Evolutionary conservation across 2,797 vertebrate species (phyloP), one percentile per base, ranked within the genome.

Genomic region (Sciurus carolinensis): DNA sequence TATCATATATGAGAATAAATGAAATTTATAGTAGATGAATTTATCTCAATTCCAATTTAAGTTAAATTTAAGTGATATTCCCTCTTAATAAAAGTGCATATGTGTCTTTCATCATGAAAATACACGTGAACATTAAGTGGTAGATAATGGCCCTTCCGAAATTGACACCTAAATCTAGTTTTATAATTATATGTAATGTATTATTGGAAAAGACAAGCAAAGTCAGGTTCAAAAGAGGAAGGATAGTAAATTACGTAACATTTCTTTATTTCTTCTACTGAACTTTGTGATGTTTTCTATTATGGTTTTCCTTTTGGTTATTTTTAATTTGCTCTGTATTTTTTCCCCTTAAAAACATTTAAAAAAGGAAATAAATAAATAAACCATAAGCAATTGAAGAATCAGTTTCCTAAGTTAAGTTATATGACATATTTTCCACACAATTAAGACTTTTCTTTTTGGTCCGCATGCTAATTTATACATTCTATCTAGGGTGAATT

Each of bases 181-280:
- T 47, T 94, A 33, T 18, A 84, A 9, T 24, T 67, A 1, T 17
- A 13, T 36, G 5, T 77, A 94, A 69, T 90, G 24, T 82, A 59
- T 67, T 86, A 72, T 94, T 96, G 96, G 3, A 28, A 71, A 97
- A 97, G 76, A 71, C 12, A 90, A n/a, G 44, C 20, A 92, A 95
- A 69, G 17, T 81, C 0, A 90, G 3, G 50, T 77, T 54, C 66
- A 22, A 84, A 69, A 73, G 42, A 94, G 0, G 39, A 14, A 84
- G 59, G 30, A 3, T 94, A 91, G 81, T 71, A 62, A 96, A 24
- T 69, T 95, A 20, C 17, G 36, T 9, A 91, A 72, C 11, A 1
- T 15, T 77, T 22, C 9, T 3, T 88, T 9, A 94, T 91, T 69
- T 77, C 47, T 95, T 88, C 26, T 36, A 4, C 90, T 96, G 42